Evolutionary conservation across 2,113 vertebrate genomes (phyloP).

Genomic region (Pholis gunnellus): DNA sequence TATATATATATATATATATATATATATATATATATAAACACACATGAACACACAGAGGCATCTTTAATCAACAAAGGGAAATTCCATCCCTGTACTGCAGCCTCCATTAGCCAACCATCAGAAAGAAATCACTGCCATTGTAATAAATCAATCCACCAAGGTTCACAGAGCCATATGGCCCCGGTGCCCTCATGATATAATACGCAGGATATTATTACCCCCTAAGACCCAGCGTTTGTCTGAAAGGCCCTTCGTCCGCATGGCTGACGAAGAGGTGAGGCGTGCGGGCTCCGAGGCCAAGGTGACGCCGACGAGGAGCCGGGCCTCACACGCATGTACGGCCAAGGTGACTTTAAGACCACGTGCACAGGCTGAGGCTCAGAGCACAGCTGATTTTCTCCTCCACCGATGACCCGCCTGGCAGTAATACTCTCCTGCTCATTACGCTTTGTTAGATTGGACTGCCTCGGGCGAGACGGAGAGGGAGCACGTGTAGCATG

Average conservation of each 20-base stretch:
- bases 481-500: neutral
- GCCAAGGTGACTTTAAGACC: slow-evolving; percentile 70
- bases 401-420: slow-evolving; percentile 32
- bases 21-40: too few relatives aligned
- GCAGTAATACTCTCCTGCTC: slow-evolving; percentile 51
- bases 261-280: slow-evolving; percentile 47
- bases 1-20: too few relatives aligned
- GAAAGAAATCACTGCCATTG: slow-evolving; percentile 30
- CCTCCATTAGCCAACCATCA: slow-evolving; percentile 67
- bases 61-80: slow-evolving; percentile 36
- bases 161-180: slow-evolving; percentile 49
- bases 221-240: slow-evolving; percentile 40
- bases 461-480: slow-evolving; percentile 17
- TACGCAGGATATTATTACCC: slow-evolving; percentile 57
- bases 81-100: slow-evolving; percentile 11
- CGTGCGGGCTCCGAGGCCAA: slow-evolving; percentile 38
- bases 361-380: slow-evolving; percentile 6
- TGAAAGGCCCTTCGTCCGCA: slow-evolving; percentile 26
- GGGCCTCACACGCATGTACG: neutral
- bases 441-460: slow-evolving; percentile 45
- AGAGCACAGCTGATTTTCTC: slow-evolving; percentile 46
- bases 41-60: neutral
- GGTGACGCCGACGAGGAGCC: slow-evolving; percentile 23
- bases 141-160: slow-evolving; percentile 73
- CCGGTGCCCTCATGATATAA: slow-evolving; percentile 55